Evolutionary conservation across 2,797 vertebrate species (phyloP).

Genomic region (Yasuhikotakia modesta): DNA sequence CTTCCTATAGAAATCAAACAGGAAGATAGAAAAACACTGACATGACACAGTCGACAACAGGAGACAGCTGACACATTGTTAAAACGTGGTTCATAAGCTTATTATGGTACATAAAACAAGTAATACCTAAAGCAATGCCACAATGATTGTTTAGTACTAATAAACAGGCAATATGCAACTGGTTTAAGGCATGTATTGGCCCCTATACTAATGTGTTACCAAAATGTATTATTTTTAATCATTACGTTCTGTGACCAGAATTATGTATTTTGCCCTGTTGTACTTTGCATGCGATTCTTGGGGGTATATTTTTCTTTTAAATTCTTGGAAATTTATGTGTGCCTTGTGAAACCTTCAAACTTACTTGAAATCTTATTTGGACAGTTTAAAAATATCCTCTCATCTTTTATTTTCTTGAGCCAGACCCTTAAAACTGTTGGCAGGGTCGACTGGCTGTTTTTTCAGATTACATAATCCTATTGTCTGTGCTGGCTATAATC

Average conservation of each 20-base stretch:
- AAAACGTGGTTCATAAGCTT: conserved; percentile 14
- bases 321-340: not conserved
- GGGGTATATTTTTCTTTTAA: not conserved
- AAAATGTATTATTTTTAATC: not conserved
- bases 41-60: conserved; percentile 18
- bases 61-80: conserved; percentile 39
- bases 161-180: too few relatives aligned
- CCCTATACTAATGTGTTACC: not conserved
- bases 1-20: conserved; percentile 51
- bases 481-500: conserved; percentile 35
- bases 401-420: conserved; percentile 26
- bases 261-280: not conserved
- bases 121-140: too few relatives aligned
- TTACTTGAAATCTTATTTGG: not conserved
- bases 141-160: too few relatives aligned
- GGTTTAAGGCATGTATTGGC: not conserved
- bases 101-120: not conserved
- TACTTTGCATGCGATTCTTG: not conserved
- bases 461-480: conserved; percentile 38
- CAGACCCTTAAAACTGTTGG: conserved; percentile 6
- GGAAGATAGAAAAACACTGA: conserved; percentile 24
- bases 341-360: not conserved
- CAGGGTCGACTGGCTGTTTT: not conserved
- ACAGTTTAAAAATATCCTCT: conserved; percentile 30
- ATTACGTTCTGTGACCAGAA: not conserved